Evolutionary conservation across 2,888 invertebrate genomes (phyloP).

Genomic region (Aleiodes leptofemur): DNA sequence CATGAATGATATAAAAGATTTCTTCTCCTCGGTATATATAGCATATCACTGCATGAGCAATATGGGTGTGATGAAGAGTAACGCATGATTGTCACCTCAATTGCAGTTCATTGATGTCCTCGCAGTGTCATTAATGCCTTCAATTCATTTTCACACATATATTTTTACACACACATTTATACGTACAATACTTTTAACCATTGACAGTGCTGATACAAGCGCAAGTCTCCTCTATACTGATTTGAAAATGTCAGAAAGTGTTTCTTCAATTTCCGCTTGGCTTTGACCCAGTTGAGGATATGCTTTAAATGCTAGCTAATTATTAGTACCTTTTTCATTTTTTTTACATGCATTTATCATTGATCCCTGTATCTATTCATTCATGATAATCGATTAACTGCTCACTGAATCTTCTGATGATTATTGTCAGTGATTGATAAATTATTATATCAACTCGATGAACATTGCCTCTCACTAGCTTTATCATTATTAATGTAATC

Average conservation of each 20-base stretch:
- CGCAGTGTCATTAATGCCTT: constrained; percentile 57
- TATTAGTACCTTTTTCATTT: too few species aligned
- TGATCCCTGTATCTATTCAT: constrained; percentile 1
- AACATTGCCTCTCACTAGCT: too few species aligned
- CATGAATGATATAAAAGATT: neutral
- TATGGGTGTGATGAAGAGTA: constrained; percentile 64
- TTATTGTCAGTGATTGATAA: constrained; percentile 41
- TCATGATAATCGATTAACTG: constrained; percentile 26
- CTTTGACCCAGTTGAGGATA: neutral
- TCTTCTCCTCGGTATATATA: neutral
- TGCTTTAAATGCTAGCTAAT: too few species aligned
- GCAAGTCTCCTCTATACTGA: too few species aligned
- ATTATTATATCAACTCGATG: constrained; percentile 20
- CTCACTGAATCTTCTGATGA: constrained; percentile 43
- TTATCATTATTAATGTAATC: too few species aligned
- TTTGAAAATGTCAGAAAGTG: too few species aligned
- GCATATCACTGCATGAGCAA: too few species aligned
- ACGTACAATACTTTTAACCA: too few species aligned
- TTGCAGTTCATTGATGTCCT: constrained; percentile 70
- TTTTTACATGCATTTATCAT: too few species aligned
- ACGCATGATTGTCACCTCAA: constrained; percentile 71
- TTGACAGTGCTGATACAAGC: too few species aligned
- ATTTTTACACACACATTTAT: constrained; percentile 28
- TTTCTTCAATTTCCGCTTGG: too few species aligned
- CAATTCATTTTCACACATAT: constrained; percentile 54